Base-by-base conservation (phyloP, 2,113 vertebrate genomes). In the Clarias batrachus region DNA sequence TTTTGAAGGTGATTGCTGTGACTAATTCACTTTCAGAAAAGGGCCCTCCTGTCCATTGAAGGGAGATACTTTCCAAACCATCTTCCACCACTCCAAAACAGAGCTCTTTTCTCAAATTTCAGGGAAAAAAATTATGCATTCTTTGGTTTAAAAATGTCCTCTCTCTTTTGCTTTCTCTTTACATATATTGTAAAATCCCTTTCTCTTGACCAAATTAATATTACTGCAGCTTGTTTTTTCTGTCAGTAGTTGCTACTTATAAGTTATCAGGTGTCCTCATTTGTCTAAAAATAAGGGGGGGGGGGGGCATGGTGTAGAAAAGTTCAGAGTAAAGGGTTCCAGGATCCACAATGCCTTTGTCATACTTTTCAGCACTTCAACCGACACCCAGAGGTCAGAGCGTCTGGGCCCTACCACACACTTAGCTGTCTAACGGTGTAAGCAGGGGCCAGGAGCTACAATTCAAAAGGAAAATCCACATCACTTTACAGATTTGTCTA, bases 161-260 rank as follows among this genome's bases (percentile, higher is more conserved):
- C 54, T 57, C n/a, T 52, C 54, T 65, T 68, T 65, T n/a, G 62
- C 60, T 25, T 37, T 60, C 33, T 84, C 73, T 80, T 37, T 68
- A 48, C 82, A 87, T 85, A 60, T 37, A 62, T 83, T 86, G 81
- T 73, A 54, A 71, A n/a, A 21, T 71, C 70, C 82, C 71, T 60
- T 56, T 33, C 71, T 85, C 70, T 30, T 85, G 56, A 59, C 62
- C 63, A 77, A 41, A 84, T 76, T 84, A 27, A 21, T 82, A 73
- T 87, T 65, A 88, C 65, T 52, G 82, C 62, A 48, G 65, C 82
- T 89, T 85, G 63, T 85, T 86, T 86, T 89, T 87, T 82, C 48
- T 86, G 60, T 81, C 73, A 83, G 81, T 86, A 70, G 82, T 87
- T 86, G 85, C 66, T 54, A 86, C 59, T 59, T 65, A 66, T 74